A percentile compares a stretch with the other conserved stretches of the same genome.
These are phyloP conservation scores for Scolanthus callimorphus DNA, from an alignment of 92 coral and sea anemone species.

Conservation along the genomic window DNA sequence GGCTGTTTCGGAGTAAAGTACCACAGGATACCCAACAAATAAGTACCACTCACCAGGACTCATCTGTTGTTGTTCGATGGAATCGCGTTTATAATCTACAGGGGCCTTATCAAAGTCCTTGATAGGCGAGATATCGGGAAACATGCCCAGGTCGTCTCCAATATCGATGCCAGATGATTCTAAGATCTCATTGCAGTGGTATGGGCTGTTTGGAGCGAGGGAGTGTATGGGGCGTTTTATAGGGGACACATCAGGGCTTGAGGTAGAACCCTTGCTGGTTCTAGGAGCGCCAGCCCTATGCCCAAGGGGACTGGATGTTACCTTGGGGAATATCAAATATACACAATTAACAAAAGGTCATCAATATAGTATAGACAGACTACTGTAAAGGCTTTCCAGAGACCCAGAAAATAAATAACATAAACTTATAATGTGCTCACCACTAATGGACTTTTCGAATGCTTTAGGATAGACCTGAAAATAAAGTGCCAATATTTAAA, in stretches of 20 bases:
- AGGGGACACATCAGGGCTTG: slow-evolving; percentile 88
- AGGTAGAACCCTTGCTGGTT: slow-evolving; percentile 2
- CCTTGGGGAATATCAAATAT: too few species aligned
- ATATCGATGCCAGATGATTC: slow-evolving; percentile 71
- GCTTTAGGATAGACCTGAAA: slow-evolving; percentile 83
- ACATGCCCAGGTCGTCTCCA: slow-evolving; percentile 19
- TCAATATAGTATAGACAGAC: too few species aligned
- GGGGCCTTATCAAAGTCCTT: slow-evolving; percentile 28
- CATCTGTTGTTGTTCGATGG: too few species aligned
- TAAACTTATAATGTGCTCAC: too few species aligned
- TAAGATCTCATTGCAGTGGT: slow-evolving; percentile 35
- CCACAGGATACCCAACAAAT: too few species aligned
- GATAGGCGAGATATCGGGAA: slow-evolving; percentile 80
- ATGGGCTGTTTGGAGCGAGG: slow-evolving; percentile 28
- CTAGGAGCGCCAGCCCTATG: slow-evolving; percentile 18
- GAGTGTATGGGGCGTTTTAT: slow-evolving; percentile 16
- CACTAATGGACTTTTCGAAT: slow-evolving; percentile 77
- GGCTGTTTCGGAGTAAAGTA: too few species aligned
- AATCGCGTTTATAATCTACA: too few species aligned
- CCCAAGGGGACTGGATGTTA: slow-evolving; percentile 89
- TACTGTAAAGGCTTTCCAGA: too few species aligned
- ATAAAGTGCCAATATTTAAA: too few species aligned
- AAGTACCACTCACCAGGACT: too few species aligned
- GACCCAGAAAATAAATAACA: too few species aligned
- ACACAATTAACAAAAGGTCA: too few species aligned